Evolutionary conservation across 2,888 invertebrate genomes (phyloP).

Genomic region (Ectemnius continuus): DNA sequence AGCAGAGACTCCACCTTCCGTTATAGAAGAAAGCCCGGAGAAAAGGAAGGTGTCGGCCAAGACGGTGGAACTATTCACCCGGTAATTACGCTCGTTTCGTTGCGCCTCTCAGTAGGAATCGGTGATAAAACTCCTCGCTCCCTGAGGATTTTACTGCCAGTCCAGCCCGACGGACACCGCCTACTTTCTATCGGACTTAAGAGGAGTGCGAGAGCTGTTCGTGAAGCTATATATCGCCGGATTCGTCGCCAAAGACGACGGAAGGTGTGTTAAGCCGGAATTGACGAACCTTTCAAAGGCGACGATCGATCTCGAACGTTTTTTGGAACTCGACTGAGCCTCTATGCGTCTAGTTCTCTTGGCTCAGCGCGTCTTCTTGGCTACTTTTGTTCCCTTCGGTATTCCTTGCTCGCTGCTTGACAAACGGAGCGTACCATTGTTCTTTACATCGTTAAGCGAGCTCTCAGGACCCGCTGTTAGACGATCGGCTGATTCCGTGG

Average conservation of each 20-base stretch:
- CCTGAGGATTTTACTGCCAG: slow-evolving; percentile 50
- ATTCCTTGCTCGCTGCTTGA: slow-evolving; percentile 25
- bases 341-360: neutral
- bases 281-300: slow-evolving; percentile 42
- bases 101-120: slow-evolving; percentile 55
- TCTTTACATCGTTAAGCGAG: slow-evolving; percentile 47
- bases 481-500: neutral
- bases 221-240: no score
- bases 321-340: slow-evolving; percentile 13
- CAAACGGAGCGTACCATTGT: slow-evolving; percentile 47
- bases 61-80: slow-evolving; percentile 37
- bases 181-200: no score
- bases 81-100: slow-evolving; percentile 60
- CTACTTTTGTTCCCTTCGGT: neutral
- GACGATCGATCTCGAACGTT: slow-evolving; percentile 49
- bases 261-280: slow-evolving; percentile 7
- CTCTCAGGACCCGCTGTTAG: slow-evolving; percentile 10
- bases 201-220: no score
- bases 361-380: neutral
- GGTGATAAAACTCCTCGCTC: slow-evolving; percentile 57
- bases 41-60: slow-evolving; percentile 21
- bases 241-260: no score
- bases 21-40: slow-evolving; percentile 7
- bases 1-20: neutral
- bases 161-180: slow-evolving; percentile 34